Base-by-base conservation (phyloP, 1,140 invertebrate genomes). In the Drosophila pectinifera region DNA sequence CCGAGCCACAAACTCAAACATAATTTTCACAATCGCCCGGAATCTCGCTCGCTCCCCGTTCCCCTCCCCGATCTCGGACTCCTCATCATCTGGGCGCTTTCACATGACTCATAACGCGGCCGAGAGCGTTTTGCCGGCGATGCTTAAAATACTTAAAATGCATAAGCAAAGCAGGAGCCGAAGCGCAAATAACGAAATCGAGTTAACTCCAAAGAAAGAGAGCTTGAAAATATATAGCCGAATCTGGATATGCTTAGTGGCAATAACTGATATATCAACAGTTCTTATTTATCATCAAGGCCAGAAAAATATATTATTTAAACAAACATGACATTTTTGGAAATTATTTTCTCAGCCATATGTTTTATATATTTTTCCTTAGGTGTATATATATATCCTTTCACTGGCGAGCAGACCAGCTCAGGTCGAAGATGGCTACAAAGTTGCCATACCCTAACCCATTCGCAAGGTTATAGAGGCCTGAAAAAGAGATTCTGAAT, bases 101-200 rank as follows among this genome's bases (percentile, higher is more conserved):
- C 84, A 88, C 84, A 88, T 88, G 84, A 89, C 84, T 88, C 84
- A 89, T 88, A 80, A 89, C 18, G 73, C 76, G 62, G 77, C 79
- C 73, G 75, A 83, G 75, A 79, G 78, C 83, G 49, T 75, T 85
- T 85, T 73, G 78, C 58, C 59, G 59, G 65, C 63, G 73, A 72
- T 58, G 72, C 76, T 76, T 68, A 61, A 79, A 79, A 72, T 58
- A 72, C 59, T 76, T 64, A 61, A 79, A 79, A 84, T 85, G 78
- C 74, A 74, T 64, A 86, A 74, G 62, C 81, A 63, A 69, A 56
- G 72, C 76, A 67, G 63, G 41, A 78, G 56, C 45, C 34, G 18
- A 43, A 70, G 63, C 63, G 43, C 63, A 56, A 72, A 48, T 48
- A 68, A 51, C 55, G 51, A 80, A 76, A 63, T 69, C 65, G 73